Evolutionary conservation across 53 echinoderm and acorn worm species (phyloP).

Genomic region (Hippasteria phrygiana): DNA sequence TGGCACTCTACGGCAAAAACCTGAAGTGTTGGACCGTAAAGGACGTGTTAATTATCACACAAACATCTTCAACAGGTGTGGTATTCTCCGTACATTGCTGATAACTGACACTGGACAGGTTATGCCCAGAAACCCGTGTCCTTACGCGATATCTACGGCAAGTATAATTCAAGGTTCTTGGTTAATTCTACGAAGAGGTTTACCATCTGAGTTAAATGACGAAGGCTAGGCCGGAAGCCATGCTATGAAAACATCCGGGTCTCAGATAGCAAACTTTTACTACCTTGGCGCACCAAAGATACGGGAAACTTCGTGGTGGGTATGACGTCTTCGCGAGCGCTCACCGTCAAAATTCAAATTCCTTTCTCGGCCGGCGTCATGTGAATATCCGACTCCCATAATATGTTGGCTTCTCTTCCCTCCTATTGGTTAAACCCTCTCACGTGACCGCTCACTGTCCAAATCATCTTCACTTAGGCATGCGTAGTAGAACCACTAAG

Average conservation of each 20-base stretch:
- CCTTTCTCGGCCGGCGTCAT: no score
- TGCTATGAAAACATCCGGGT: conserved; percentile 52
- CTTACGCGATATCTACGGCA: conserved; percentile 28
- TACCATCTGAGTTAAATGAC: conserved; percentile 34
- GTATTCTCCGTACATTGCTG: neutral
- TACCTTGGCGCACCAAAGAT: neutral
- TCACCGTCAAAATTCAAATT: neutral
- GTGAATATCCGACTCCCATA: no score
- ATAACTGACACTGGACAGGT: neutral
- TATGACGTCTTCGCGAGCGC: conserved; percentile 1
- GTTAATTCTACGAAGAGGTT: conserved; percentile 44
- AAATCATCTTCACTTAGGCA: no score
- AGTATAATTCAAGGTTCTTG: conserved; percentile 39
- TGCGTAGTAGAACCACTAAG: no score
- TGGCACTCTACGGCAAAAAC: no score
- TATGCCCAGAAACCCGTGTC: conserved; percentile 5
- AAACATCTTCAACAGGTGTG: neutral
- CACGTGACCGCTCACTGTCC: no score
- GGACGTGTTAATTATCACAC: conserved; percentile 39
- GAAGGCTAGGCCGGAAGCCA: neutral
- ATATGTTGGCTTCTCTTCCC: no score
- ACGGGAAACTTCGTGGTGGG: neutral
- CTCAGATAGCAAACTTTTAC: neutral
- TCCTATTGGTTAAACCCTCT: no score
- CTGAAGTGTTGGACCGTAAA: neutral